Evolutionary conservation across 2,113 vertebrate genomes (phyloP), one percentile per base, ranked within the genome.

Genomic region (Calidris pygmaea): DNA sequence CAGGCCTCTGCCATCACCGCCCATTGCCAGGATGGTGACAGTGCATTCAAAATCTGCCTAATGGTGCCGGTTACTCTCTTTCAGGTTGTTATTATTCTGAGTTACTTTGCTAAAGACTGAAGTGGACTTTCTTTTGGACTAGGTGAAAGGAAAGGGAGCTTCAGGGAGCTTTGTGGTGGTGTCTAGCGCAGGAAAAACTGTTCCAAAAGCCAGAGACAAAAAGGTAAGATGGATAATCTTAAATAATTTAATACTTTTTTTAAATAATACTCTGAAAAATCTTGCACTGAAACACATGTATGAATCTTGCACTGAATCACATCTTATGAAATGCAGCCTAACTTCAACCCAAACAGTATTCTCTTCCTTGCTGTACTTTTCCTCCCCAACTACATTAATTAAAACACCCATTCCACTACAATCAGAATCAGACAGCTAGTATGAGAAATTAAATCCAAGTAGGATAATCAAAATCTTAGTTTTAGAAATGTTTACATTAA

Each of bases 111-210:
- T 85, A 34, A 79, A 66, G 74, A 87, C 73, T 97, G 30, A 94
- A 94, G 63, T 19, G 23, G 20, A 50, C 59, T 94, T 95, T 91
- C 20, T 93, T 77, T 85, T 3, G 0, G 72, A 85, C 77, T 92
- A 98, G 98, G 98, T 99, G 73, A 99, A 99, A 97, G 99, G 99
- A 66, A 99, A 99, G 96, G 99, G 99, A 85, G 99, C 99, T 63
- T 99, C 99, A 55, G 99, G 99, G 58, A 99, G 99, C 93, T 99
- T 99, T 76, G 89, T 99, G 65, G 98, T 99, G 50, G 99, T 98
- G 73, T 97, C 98, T 48, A 98, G 98, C 92, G 96, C 98, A 95
- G 98, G 99, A 83, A 99, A 99, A 98, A 94, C 97, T 23, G 72
- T 98, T 55, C 96, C 97, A 23, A 98, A 98, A 94, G 78, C 98